Conservation (phyloP, 2,113 vertebrate species). For the Daubentonia madagascariensis region DNA sequence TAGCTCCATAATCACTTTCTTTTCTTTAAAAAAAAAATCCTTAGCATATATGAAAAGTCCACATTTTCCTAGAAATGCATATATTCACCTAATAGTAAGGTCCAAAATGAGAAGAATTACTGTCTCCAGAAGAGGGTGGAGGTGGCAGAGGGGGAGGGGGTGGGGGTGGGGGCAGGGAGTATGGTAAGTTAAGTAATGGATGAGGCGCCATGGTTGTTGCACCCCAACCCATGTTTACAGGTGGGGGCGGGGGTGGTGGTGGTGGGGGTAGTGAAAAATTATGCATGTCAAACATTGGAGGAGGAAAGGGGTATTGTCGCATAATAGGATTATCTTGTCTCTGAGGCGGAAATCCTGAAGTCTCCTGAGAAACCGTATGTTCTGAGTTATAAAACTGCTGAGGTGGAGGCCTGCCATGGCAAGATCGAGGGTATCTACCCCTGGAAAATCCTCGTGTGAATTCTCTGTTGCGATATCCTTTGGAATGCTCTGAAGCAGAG, state of each 20-base stretch:
- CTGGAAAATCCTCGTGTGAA: constrained; percentile 64
- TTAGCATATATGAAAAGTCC: constrained; percentile 14
- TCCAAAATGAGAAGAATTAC: constrained; percentile 67
- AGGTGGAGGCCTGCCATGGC: constrained; percentile 44
- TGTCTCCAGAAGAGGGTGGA: constrained; percentile 47
- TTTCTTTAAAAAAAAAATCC: not conserved
- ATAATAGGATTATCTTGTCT: constrained; percentile 61
- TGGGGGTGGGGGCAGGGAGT: constrained; percentile 55
- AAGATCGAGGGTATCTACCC: constrained; percentile 26
- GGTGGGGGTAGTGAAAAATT: constrained; percentile 19
- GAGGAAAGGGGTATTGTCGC: constrained; percentile 75
- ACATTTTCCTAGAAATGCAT: not conserved
- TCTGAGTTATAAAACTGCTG: constrained; percentile 65
- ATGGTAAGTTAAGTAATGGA: constrained; percentile 54
- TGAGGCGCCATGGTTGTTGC: constrained; percentile 12
- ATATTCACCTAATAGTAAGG: constrained; percentile 63
- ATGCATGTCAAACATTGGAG: constrained; percentile 63
- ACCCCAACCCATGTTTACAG: constrained; percentile 76
- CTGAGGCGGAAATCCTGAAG: constrained; percentile 58
- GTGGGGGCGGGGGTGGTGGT: not conserved
- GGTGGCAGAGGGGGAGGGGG: constrained; percentile 43
- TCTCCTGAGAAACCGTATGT: constrained; percentile 53
- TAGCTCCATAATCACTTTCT: constrained; percentile 29
- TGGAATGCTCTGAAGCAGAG: constrained; percentile 54
- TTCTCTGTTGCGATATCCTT: constrained; percentile 67